Base-by-base conservation (phyloP, 2,113 vertebrate genomes). In the Panthera leo region DNA sequence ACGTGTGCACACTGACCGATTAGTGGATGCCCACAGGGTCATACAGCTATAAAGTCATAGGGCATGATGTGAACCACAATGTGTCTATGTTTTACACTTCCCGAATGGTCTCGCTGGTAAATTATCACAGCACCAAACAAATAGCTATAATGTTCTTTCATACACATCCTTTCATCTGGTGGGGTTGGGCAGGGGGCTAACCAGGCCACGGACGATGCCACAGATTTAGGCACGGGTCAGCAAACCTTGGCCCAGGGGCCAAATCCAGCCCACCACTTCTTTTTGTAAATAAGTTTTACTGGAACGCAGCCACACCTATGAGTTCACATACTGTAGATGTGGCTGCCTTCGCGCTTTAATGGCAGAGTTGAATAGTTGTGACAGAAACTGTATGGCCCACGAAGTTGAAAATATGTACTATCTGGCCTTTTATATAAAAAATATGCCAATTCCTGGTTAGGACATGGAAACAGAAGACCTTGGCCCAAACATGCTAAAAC, bases 1-100 rank as follows among this genome's bases (percentile, higher is more conserved):
- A 31, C 0, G 1, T 7, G 21, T 51, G 45, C 18, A 67, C 42
- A n/a, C 1, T 1, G 14, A 70, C 16, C 10, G 51, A 58, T 36
- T 7, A 58, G 58, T 6, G 2, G n/a, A 21, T 0, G 19, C 27
- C 7, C 2, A 3, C 18, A 21, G 21, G 0, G 12, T n/a, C 45
- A 29, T 18, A 15, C 3, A 31, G 31, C 63, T 4, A 18, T 12
- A 53, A 55, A 25, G 27, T 5, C 89, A 8, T 7, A 39, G 23
- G 16, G 19, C 65, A 42, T 1, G 25, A 61, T 0, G 14, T 5
- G 55, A 82, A 80, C 55, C 5, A 0, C 27, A 5, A 48, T 5
- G 3, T 8, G 14, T 68, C 70, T 71, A 7, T 11, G 34, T 27
- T 29, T 45, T 13, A 71, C 16, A 71, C 1, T 3, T 71, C n/a